phyloP scores from a whole-genome alignment of 2,113 vertebrate species.

The Grus americana region DNA sequence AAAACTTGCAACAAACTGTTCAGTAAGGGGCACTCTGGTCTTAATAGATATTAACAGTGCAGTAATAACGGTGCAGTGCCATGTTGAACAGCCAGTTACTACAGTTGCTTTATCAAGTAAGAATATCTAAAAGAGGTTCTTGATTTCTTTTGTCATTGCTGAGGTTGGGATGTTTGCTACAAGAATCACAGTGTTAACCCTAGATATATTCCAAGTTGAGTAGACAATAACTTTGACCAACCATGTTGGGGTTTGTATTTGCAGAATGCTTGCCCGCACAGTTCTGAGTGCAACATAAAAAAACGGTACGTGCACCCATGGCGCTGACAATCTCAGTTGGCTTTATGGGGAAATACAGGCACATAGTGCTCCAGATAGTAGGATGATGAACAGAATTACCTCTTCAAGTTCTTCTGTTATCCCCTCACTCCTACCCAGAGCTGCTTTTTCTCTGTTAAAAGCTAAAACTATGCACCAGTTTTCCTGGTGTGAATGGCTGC shows the following conservation, averaged over 20 bases:
- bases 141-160: not conserved
- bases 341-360: not conserved
- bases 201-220: not conserved
- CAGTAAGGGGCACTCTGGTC: not conserved
- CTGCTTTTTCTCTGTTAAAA: not conserved
- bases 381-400: not conserved
- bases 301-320: not conserved
- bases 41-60: not conserved
- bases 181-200: not conserved
- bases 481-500: not conserved
- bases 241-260: not conserved
- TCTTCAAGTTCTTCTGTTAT: not conserved
- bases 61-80: not conserved
- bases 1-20: not conserved
- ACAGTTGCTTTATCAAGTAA: not conserved
- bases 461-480: not conserved
- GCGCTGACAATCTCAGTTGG: not conserved
- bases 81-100: not conserved
- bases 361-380: not conserved
- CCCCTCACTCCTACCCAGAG: not conserved
- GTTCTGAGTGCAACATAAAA: not conserved
- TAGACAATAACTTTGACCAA: not conserved
- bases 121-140: not conserved
- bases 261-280: not conserved
- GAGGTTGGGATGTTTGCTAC: not conserved